Evolutionary conservation across 2,113 vertebrate genomes (phyloP).

Genomic region (Campylomormyrus numenius): DNA sequence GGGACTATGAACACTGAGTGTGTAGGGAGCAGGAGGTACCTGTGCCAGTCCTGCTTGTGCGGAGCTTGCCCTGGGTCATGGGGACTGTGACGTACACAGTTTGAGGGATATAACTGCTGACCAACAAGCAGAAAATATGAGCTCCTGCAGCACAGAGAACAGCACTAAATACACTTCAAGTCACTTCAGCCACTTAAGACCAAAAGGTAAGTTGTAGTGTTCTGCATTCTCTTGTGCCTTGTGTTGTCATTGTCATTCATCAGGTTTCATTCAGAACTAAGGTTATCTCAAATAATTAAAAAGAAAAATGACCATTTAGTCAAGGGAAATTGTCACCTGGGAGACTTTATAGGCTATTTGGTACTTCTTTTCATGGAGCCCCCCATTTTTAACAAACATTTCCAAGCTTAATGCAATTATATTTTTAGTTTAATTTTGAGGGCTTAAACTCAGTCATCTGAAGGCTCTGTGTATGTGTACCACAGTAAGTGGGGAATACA

Average conservation of each 20-base stretch:
- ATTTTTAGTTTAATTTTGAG: background rate
- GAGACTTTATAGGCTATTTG: background rate
- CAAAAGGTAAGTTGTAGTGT: background rate
- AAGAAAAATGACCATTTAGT: background rate
- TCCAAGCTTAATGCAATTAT: background rate
- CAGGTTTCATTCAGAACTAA: background rate
- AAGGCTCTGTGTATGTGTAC: background rate
- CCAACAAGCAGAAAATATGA: background rate
- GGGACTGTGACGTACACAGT: conserved; percentile 4
- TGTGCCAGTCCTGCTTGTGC: background rate
- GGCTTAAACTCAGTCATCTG: background rate
- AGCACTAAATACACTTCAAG: background rate
- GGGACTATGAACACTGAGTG: background rate
- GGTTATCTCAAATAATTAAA: background rate
- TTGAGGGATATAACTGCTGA: conserved; percentile 1
- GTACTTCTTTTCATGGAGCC: background rate
- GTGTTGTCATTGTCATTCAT: background rate
- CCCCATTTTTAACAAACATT: background rate
- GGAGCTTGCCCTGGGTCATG: background rate
- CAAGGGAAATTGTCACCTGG: background rate
- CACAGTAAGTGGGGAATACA: background rate
- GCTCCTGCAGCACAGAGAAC: background rate
- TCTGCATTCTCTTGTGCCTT: background rate
- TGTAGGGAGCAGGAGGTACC: background rate
- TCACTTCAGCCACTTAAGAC: background rate